Evolutionary conservation across 2,113 vertebrate genomes (phyloP), one percentile per base, ranked within the genome.

Genomic region (Hydropotes inermis): DNA sequence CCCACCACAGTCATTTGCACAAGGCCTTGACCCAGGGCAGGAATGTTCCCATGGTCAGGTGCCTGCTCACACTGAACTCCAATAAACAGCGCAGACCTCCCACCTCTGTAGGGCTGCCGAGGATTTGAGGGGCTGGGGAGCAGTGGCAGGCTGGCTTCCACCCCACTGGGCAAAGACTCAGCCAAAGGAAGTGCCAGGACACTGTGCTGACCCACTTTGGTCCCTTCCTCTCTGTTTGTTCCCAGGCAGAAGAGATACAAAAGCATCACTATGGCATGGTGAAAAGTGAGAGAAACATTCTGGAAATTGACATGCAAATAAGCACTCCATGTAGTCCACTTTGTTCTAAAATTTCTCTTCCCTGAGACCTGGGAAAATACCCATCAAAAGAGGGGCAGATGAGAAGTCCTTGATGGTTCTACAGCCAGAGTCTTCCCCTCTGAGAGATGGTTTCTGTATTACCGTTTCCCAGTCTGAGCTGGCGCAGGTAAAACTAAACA

Each of bases 281-380:
- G 43, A 82, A 96, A 96, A 95, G 97, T 93, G 97, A 82, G 95
- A 97, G 96, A 98, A 98, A 87, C 96, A 98, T 98, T 97, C 98
- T 98, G 91, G 91, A 97, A 98, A 98, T 96, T 98, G 97, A 95
- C 95, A 98, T 98, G 98, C 98, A 97, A 98, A 98, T 98, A 92
- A 97, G 96, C 86, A 55, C 95, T 95, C 96, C 95, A 91, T 98
- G 95, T 94, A 81, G 94, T 97, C 93, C 67, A 92, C 96, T 97
- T 97, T 98, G 98, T 98, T 97, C 97, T 82, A 52, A 89, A 92
- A 95, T 92, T 95, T 97, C 97, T 94, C 97, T 94, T 93, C 83
- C 6, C 86, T 23, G 50, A 54, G 93, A 92, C 95, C 93, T 88
- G 64, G 83, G 14, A 95, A 97, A 97, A 97, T 94, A 97, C 96